phyloP scores from a whole-genome alignment of 2,888 invertebrate genomes.

The Hanleya hanleyi region DNA sequence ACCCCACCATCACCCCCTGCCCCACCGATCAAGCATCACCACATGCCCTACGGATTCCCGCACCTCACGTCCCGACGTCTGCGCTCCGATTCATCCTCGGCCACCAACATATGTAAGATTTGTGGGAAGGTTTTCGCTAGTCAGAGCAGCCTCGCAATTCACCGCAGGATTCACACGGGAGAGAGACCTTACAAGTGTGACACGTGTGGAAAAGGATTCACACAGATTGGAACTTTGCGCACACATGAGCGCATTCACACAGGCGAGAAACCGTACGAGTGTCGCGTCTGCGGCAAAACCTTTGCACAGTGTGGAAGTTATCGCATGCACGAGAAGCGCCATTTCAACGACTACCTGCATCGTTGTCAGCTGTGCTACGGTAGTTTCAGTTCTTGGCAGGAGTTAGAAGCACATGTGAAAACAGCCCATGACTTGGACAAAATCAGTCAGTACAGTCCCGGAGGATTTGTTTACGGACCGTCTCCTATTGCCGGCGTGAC shows the following conservation, averaged over 20 bases:
- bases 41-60: not conserved
- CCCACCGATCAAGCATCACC: slow-evolving; percentile 16
- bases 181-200: slow-evolving; percentile 59
- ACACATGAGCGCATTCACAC: slow-evolving; percentile 66
- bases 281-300: slow-evolving; percentile 56
- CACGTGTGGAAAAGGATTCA: slow-evolving; percentile 62
- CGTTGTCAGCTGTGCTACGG: slow-evolving; percentile 61
- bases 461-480: not conserved
- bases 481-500: not conserved
- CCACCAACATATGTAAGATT: slow-evolving; percentile 47
- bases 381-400: slow-evolving; percentile 56
- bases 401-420: slow-evolving; percentile 59
- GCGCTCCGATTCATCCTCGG: not conserved
- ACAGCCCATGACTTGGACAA: slow-evolving; percentile 48
- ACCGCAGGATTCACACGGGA: slow-evolving; percentile 64
- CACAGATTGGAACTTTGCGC: slow-evolving; percentile 64
- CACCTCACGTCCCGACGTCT: not conserved
- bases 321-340: slow-evolving; percentile 65
- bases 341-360: slow-evolving; percentile 60
- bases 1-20: slow-evolving; percentile 34
- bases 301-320: slow-evolving; percentile 66
- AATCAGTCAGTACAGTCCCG: slow-evolving; percentile 10
- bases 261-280: slow-evolving; percentile 64
- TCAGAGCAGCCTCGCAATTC: slow-evolving; percentile 61
- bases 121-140: slow-evolving; percentile 64